Evolutionary conservation across 2,797 vertebrate species (phyloP).

Genomic region (Lindbergichthys nudifrons): DNA sequence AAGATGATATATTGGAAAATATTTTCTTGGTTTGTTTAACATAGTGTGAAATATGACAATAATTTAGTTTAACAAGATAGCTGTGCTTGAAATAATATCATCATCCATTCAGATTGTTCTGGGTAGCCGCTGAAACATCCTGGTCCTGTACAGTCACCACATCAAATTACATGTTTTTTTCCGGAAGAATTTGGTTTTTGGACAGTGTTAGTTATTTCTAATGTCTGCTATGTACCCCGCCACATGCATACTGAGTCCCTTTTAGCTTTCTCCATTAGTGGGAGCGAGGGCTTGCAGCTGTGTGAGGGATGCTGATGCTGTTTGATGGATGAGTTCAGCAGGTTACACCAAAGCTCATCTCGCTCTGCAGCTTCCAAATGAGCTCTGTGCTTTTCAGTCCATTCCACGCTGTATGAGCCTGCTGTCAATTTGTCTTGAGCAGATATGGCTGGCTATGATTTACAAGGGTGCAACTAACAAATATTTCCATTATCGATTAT

Average conservation of each 20-base stretch:
- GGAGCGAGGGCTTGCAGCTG: constrained; percentile 21
- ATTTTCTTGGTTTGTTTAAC: constrained; percentile 5
- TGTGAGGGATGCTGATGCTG: constrained; percentile 37
- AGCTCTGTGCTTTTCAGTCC: constrained; percentile 22
- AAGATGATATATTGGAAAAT: not conserved
- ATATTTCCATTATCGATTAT: too few relatives aligned
- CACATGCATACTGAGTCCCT: constrained; percentile 1
- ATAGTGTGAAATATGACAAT: constrained; percentile 9
- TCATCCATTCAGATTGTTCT: constrained; percentile 18
- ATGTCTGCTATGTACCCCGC: not conserved
- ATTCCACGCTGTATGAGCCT: not conserved
- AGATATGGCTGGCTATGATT: not conserved
- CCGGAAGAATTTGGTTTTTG: constrained; percentile 14
- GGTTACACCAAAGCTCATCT: constrained; percentile 26
- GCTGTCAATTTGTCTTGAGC: not conserved
- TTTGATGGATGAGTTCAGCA: constrained; percentile 50
- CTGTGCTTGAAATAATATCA: not conserved
- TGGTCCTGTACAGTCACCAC: not conserved
- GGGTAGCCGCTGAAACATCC: constrained; percentile 26
- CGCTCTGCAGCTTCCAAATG: constrained; percentile 6
- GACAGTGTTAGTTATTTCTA: constrained; percentile 33
- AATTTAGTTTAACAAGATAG: not conserved
- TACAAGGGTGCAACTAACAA: too few relatives aligned
- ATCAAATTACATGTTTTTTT: not conserved
- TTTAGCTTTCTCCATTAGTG: constrained; percentile 40